phyloP scores from a whole-genome alignment of 2,797 vertebrate species.

The Bradypodion ventrale region DNA sequence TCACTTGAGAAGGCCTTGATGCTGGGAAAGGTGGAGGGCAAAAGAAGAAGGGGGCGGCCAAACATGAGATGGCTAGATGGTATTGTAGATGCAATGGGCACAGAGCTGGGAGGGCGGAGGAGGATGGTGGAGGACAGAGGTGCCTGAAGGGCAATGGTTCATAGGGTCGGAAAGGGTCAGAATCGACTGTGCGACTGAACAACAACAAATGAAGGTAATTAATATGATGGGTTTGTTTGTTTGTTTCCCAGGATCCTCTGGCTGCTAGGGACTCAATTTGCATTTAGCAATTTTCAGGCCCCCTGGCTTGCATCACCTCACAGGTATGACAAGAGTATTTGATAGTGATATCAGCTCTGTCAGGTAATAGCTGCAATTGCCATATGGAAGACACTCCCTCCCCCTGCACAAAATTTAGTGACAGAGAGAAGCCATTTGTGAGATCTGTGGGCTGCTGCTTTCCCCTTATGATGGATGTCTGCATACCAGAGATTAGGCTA shows the following conservation, averaged over 20 bases:
- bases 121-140: too few relatives aligned
- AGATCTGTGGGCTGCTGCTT: not conserved
- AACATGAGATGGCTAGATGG: too few relatives aligned
- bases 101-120: too few relatives aligned
- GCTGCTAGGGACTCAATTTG: not conserved
- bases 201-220: too few relatives aligned
- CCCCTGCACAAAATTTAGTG: not conserved
- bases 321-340: not conserved
- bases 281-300: not conserved
- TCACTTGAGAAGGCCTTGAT: too few relatives aligned
- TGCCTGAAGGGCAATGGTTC: too few relatives aligned
- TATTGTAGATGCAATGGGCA: too few relatives aligned
- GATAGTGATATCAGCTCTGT: not conserved
- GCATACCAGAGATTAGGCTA: slow-evolving; percentile 16
- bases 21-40: too few relatives aligned
- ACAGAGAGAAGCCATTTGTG: not conserved
- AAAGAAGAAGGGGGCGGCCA: too few relatives aligned
- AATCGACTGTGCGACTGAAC: too few relatives aligned
- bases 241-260: not conserved
- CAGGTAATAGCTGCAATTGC: not conserved
- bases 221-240: too few relatives aligned
- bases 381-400: not conserved
- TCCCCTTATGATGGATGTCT: not conserved
- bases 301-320: not conserved
- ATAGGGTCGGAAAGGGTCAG: too few relatives aligned